Evolutionary conservation across 2,113 vertebrate genomes (phyloP).

Genomic region (Galbula dea): DNA sequence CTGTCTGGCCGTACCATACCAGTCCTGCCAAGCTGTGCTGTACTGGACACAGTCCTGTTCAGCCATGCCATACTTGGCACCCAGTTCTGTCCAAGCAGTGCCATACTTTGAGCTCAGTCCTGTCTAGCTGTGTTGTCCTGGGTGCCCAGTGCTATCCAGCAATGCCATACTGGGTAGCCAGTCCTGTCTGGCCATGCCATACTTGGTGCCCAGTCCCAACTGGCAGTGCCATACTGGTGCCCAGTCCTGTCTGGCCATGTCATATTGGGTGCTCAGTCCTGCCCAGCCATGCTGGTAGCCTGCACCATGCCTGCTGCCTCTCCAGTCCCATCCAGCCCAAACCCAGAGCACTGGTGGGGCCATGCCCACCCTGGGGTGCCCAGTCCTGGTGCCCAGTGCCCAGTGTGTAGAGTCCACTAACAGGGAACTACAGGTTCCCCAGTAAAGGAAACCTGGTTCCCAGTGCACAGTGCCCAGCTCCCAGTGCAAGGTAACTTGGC

Average conservation of each 20-base stretch:
- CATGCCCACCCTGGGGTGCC: not conserved
- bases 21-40: fast-evolving
- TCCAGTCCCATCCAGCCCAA: too few species aligned
- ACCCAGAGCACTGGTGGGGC: too few species aligned
- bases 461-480: not conserved
- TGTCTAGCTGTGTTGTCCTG: fast-evolving
- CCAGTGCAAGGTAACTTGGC: not conserved
- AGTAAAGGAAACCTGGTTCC: not conserved
- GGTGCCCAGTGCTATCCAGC: not conserved
- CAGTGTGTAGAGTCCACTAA: not conserved
- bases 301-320: too few species aligned
- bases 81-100: fast-evolving
- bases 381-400: not conserved
- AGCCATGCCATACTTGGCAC: fast-evolving
- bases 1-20: not conserved
- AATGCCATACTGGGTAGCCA: not conserved
- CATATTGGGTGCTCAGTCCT: not conserved
- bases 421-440: not conserved
- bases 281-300: not conserved
- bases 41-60: fast-evolving
- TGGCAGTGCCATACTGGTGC: fast-evolving
- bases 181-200: fast-evolving
- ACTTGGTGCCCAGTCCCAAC: fast-evolving
- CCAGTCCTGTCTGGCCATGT: fast-evolving
- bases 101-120: too few species aligned